Evolutionary conservation across 1,140 invertebrate genomes (phyloP), one percentile per base, ranked within the genome.

Genomic region (Paralvinella palmiformis): DNA sequence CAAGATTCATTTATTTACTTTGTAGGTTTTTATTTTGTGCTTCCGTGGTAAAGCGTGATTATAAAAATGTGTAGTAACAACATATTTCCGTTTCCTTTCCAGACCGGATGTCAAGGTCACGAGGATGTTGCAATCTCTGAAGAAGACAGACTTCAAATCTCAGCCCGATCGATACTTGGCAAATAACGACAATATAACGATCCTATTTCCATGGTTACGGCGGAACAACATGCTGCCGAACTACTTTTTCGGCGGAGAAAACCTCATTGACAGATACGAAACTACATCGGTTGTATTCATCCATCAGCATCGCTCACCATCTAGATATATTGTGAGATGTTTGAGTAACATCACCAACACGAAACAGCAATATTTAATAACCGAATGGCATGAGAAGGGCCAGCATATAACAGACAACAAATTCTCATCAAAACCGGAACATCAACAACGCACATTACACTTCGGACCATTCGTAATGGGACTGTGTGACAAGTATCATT

Each of bases 281-380:
- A 50, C 36, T 22, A 53, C 48, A 31, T 44, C 48, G 3, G 55
- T 64, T 24, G 69, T 71, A 35, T 71, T 71, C 50, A 56, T 71
- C 4, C 65, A 65, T 37, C 62, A 69, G 45, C 64, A 64, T 29
- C 57, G 59, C 4, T 41, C 64, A 1, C 56, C 59, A 22, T 62
- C 62, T 15, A 44, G n/a, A 33, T 24, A 35, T 10, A 22, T 69
- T 2, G 61, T 62, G 2, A 36, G 44, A 10, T 71, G 69, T 63
- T 29, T 71, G 27, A 61, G 65, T 17, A 57, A 64, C 32, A 67
- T 71, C 32, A 61, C 69, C 4, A 44, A 56, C 32, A 29, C 59
- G 1, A 32, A 67, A 68, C 69, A 13, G 63, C 67, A 37, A 36
- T 69, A 36, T 64, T 69, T 60, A 56, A 55, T n/a, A 55, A 31